phyloP scores from a whole-genome alignment of 2,797 vertebrate genomes.

The Hypotaenidia okinawae region DNA sequence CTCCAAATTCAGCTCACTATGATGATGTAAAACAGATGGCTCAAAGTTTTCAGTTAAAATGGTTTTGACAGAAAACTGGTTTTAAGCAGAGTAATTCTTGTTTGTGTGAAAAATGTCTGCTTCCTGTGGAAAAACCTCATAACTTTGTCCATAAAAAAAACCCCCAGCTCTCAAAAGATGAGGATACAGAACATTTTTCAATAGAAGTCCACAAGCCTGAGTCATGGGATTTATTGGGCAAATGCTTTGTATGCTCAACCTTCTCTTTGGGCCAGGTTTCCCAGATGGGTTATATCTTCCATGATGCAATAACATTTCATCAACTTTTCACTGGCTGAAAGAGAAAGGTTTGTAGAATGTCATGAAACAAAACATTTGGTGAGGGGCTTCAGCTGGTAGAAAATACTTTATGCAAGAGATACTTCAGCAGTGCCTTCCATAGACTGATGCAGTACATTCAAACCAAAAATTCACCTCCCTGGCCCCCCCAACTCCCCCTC shows the following conservation, averaged over 20 bases:
- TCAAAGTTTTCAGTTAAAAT: slow-evolving; percentile 20
- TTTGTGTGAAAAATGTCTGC: background rate
- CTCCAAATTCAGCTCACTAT: background rate
- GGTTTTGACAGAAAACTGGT: slow-evolving; percentile 43
- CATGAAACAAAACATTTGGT: background rate
- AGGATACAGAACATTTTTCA: background rate
- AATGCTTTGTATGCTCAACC: background rate
- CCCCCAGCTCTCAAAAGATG: background rate
- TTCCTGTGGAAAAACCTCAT: background rate
- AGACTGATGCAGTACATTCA: background rate
- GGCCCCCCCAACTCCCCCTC: background rate
- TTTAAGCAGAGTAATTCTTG: slow-evolving; percentile 1
- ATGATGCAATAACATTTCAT: background rate
- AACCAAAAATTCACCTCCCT: background rate
- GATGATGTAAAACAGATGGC: slow-evolving; percentile 33
- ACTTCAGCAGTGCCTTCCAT: background rate
- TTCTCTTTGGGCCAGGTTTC: background rate
- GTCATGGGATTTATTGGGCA: background rate
- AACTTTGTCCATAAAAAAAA: background rate
- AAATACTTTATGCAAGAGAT: background rate
- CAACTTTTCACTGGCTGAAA: background rate
- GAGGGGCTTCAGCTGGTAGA: background rate
- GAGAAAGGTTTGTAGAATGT: background rate
- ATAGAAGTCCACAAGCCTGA: background rate
- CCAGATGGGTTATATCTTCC: background rate